Percentiles rank a stretch among this genome's conserved stretches.
Conservation (phyloP, 1,140 invertebrate genomes). For the Sinella curviseta region DNA sequence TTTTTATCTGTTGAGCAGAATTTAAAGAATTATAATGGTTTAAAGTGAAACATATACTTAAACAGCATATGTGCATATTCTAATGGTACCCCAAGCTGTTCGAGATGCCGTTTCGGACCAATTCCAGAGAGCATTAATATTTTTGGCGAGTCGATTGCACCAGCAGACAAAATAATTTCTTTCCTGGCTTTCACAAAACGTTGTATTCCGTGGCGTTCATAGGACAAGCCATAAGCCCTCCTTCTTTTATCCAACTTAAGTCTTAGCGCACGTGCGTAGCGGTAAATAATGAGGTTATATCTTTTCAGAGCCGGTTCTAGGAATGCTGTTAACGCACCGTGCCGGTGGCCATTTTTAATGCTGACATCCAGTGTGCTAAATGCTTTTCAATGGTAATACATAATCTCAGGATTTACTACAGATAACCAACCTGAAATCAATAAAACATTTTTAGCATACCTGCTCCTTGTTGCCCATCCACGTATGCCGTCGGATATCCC, state of each 20-base stretch:
- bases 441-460: no score
- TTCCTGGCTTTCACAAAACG: no score
- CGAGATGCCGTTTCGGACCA: no score
- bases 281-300: conserved; percentile 67
- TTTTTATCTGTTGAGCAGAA: background rate
- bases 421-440: no score
- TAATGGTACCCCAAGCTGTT: background rate
- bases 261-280: conserved; percentile 62
- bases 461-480: conserved; percentile 84
- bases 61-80: background rate
- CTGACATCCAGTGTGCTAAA: conserved; percentile 65
- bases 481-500: conserved; percentile 81
- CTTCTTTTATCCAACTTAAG: conserved; percentile 18
- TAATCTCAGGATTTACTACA: no score
- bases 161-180: conserved; percentile 54
- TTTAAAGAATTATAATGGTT: no score
- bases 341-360: conserved; percentile 67
- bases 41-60: no score
- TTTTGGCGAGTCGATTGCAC: no score
- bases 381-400: no score
- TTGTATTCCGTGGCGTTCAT: conserved; percentile 31
- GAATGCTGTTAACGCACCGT: conserved; percentile 73
- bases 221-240: conserved; percentile 41
- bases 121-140: no score
- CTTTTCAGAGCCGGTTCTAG: conserved; percentile 65